phyloP scores from a whole-genome alignment of 2,797 vertebrate genomes.

The Myotis myotis region DNA sequence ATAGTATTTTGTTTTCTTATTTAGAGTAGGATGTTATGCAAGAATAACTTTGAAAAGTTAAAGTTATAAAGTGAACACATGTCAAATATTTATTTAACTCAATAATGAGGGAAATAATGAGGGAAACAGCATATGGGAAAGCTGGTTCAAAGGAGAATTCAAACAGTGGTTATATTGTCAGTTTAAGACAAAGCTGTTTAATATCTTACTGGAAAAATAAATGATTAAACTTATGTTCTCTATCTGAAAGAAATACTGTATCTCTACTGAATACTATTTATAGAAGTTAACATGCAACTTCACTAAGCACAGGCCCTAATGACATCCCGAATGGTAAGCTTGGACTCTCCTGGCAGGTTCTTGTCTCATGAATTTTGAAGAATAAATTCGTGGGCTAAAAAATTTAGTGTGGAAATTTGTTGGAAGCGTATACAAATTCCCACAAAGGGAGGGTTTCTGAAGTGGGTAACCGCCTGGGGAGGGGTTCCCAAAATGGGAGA shows the following conservation, averaged over 20 bases:
- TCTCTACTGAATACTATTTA: background rate
- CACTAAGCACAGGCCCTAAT: background rate
- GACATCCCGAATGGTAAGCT: no score
- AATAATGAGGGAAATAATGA: constrained; percentile 47
- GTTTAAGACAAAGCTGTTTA: constrained; percentile 35
- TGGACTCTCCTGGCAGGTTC: no score
- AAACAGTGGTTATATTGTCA: constrained; percentile 3
- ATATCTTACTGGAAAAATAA: constrained; percentile 21
- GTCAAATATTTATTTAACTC: constrained; percentile 46
- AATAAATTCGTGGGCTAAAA: no score
- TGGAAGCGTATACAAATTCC: no score
- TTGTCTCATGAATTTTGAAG: no score
- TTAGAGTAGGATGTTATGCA: background rate
- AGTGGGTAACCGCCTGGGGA: no score
- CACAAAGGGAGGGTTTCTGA: no score
- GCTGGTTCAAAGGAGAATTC: constrained; percentile 32
- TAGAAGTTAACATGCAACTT: background rate
- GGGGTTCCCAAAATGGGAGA: no score
- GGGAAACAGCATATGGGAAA: background rate
- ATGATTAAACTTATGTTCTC: background rate
- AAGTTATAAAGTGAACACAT: constrained; percentile 19
- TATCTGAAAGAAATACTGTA: background rate
- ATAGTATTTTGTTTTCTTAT: background rate
- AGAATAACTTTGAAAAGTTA: constrained; percentile 44
- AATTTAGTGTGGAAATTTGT: no score